phyloP scores from a whole-genome alignment of 2,113 vertebrate species.

The Salvator merianae region DNA sequence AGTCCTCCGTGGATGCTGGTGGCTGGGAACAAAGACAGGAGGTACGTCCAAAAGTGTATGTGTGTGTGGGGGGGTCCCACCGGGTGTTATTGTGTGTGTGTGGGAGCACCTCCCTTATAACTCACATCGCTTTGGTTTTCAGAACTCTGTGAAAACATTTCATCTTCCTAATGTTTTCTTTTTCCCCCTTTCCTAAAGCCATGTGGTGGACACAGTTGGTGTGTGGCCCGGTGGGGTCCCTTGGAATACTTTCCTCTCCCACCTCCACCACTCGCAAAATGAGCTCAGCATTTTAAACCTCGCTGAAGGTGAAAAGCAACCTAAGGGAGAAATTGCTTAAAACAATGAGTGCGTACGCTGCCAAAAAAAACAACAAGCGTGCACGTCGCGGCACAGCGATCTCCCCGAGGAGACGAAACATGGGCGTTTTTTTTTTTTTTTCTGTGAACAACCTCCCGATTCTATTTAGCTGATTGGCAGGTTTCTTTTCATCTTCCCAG shows the following conservation, averaged over 20 bases:
- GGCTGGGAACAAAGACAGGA: constrained; percentile 93
- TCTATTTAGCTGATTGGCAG: constrained; percentile 81
- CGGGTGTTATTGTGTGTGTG: background rate
- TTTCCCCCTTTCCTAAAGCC: constrained; percentile 42
- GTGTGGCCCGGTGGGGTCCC: constrained; percentile 72
- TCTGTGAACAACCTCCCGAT: constrained; percentile 74
- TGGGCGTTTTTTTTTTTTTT: constrained; percentile 58
- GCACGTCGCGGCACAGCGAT: constrained; percentile 64
- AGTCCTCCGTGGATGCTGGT: constrained; percentile 85
- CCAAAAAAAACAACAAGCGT: constrained; percentile 75
- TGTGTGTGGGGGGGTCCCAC: background rate
- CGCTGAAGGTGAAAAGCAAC: constrained; percentile 73
- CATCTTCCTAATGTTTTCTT: constrained; percentile 25
- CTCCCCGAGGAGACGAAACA: constrained; percentile 72
- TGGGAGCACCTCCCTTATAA: too few relatives aligned
- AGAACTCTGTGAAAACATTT: constrained; percentile 60
- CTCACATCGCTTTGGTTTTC: constrained; percentile 48
- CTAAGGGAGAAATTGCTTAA: constrained; percentile 72
- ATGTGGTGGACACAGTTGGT: constrained; percentile 79
- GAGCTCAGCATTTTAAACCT: constrained; percentile 80
- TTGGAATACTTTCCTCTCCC: constrained; percentile 74
- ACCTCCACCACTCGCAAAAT: constrained; percentile 69
- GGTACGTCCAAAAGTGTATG: constrained; percentile 76
- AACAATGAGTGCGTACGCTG: constrained; percentile 62
- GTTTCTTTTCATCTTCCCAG: constrained; percentile 72